Percentiles rank a stretch among this genome's conserved stretches.
Evolutionary conservation across 2,797 vertebrate genomes (phyloP).

Genomic region (Pantherophis vulpinus): DNA sequence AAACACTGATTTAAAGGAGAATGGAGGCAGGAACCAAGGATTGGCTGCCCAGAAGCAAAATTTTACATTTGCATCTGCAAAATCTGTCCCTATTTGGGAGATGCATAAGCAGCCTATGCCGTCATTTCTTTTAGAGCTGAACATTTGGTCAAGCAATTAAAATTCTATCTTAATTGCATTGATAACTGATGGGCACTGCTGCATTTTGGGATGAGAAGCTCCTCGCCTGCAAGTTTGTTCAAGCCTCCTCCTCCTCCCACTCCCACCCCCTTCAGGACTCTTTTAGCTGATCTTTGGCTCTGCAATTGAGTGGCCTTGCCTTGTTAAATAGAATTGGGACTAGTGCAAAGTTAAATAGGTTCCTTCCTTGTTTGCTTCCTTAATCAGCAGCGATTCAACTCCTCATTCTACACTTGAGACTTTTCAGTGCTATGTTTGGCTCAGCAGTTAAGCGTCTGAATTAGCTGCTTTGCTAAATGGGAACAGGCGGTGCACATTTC

Average conservation of each 20-base stretch:
- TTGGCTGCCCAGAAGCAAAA: neutral
- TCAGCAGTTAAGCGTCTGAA: neutral
- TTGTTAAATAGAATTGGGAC: neutral
- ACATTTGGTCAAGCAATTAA: neutral
- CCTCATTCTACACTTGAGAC: neutral
- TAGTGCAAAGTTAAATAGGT: neutral
- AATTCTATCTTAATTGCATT: neutral
- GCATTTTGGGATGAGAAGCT: neutral
- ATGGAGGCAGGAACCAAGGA: neutral
- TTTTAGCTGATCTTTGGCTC: neutral
- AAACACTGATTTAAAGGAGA: neutral
- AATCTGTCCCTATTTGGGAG: neutral
- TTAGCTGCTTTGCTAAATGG: neutral
- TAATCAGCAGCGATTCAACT: neutral
- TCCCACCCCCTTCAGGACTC: neutral
- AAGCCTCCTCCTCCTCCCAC: neutral
- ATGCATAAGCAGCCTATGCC: neutral
- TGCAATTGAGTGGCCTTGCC: neutral
- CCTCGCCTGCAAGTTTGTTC: neutral
- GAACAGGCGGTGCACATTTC: neutral
- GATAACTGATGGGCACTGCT: neutral
- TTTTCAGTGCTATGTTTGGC: neutral
- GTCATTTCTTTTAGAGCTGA: neutral
- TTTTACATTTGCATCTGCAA: neutral
- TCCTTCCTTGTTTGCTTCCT: neutral